Evolutionary conservation across 2,113 vertebrate species (phyloP), one percentile per base, ranked within the genome.

Genomic region (Hiodon tergisus): DNA sequence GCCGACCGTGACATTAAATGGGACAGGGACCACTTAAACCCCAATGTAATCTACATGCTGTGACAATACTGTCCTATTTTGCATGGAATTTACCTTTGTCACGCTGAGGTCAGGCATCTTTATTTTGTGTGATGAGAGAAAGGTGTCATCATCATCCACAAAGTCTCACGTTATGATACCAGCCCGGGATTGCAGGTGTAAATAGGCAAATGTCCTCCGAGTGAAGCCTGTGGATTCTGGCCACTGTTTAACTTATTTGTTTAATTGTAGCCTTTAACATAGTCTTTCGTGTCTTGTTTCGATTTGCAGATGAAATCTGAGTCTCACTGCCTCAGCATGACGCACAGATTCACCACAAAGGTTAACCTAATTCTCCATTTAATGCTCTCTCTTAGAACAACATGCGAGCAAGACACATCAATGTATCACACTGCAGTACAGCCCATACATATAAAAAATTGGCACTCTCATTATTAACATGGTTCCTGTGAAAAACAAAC

Each of bases 271-370:
- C 60, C 61, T 66, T 14, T 11, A 50, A 81, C 74, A 72, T 14
- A 73, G 61, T 16, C 58, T 86, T 79, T 77, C 17, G 83, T 88
- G 71, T 83, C 84, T 83, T 14, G 14, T n/a, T 61, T 61, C 50
- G 53, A 13, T 65, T 71, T 71, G 16, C 47, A 58, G 62, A 59
- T 55, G 53, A 14, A 11, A 14, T 59, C 58, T 9, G 31, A 47
- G 5, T 0, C 16, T 5, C n/a, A 17, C 60, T 54, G 31, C 9
- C 46, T 11, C 62, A 46, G 9, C 66, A 67, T 13, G 10, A 52
- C 52, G 2, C 52, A 59, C 4, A 14, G 4, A 48, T 10, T 31
- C 31, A 31, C 31, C 31, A 59, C 1, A 2, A 53, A 13, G 61
- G 51, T 55, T 6, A 10, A 58, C 17, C 58, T 67, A 74, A 58